These are phyloP conservation scores for Noctuana brunneofusca DNA, from an alignment of 2,888 invertebrate species.

Conservation along the genomic window DNA sequence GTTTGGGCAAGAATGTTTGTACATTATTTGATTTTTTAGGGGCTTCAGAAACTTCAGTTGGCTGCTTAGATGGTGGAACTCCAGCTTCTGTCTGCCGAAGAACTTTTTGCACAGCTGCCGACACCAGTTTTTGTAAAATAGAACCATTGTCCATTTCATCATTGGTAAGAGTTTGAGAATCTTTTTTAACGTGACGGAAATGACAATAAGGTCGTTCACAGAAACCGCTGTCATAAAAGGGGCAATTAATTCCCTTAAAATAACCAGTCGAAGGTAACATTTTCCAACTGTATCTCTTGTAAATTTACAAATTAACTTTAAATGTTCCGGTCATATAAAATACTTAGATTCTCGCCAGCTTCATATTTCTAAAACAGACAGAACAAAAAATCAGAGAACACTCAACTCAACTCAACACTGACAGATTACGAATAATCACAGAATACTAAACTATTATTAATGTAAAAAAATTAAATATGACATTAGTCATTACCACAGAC, in stretches of 20 bases:
- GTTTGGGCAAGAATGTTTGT: conserved; percentile 66
- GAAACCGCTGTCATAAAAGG: conserved; percentile 89
- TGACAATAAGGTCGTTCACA: conserved; percentile 97
- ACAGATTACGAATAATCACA: too few relatives aligned
- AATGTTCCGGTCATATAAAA: background rate
- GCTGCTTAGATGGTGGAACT: conserved; percentile 44
- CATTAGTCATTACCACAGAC: too few relatives aligned
- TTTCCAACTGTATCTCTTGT: conserved; percentile 33
- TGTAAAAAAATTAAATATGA: too few relatives aligned
- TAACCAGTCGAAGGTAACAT: conserved; percentile 96
- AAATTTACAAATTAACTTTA: background rate
- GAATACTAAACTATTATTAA: too few relatives aligned
- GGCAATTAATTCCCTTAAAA: conserved; percentile 93
- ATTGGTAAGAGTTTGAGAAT: conserved; percentile 70
- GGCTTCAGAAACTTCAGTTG: conserved; percentile 39
- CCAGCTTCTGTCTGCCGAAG: conserved; percentile 74
- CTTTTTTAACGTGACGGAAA: conserved; percentile 92
- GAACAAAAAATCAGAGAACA: too few relatives aligned
- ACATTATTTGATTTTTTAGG: conserved; percentile 42
- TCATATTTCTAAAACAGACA: too few relatives aligned
- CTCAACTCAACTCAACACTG: too few relatives aligned
- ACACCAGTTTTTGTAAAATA: conserved; percentile 82
- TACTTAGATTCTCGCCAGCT: background rate
- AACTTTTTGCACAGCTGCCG: conserved; percentile 84
- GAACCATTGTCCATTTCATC: conserved; percentile 76